phyloP scores from a whole-genome alignment of 2,113 vertebrate species.

The Nymphicus hollandicus region DNA sequence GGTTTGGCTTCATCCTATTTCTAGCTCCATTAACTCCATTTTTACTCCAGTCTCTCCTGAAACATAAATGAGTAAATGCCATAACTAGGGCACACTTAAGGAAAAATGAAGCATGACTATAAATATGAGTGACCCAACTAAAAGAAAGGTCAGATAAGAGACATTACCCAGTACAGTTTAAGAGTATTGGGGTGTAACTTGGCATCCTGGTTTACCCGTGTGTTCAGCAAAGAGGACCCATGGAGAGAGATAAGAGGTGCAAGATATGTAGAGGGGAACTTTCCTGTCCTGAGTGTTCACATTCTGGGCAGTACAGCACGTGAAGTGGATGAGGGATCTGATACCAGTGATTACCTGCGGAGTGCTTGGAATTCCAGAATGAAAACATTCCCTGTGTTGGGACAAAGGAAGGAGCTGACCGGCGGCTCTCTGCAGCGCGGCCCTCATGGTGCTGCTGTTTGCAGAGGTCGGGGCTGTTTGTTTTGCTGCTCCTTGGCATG shows the following conservation, averaged over 20 bases:
- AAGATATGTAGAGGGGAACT: neutral
- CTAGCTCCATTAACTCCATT: slow-evolving; percentile 16
- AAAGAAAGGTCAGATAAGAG: slow-evolving; percentile 14
- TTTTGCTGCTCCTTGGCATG: neutral
- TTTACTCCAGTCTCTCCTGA: neutral
- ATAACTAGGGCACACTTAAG: neutral
- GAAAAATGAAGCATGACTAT: neutral
- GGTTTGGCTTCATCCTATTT: neutral
- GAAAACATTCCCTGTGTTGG: neutral
- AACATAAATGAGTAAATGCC: neutral
- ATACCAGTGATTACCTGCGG: fast-evolving
- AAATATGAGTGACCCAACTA: neutral
- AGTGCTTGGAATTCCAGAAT: neutral
- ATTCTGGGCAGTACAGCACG: neutral
- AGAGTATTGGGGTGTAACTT: neutral
- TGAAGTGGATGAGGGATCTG: neutral
- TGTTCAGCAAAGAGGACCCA: neutral
- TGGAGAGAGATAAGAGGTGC: neutral
- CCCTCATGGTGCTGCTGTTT: neutral
- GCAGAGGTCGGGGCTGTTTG: neutral
- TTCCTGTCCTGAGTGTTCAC: neutral
- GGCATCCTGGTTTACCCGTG: neutral
- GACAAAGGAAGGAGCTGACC: neutral
- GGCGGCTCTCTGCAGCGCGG: fast-evolving
- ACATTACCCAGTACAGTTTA: neutral